Conservation (phyloP, 2,113 vertebrate species). For the Phrynocephalus versicolor region DNA sequence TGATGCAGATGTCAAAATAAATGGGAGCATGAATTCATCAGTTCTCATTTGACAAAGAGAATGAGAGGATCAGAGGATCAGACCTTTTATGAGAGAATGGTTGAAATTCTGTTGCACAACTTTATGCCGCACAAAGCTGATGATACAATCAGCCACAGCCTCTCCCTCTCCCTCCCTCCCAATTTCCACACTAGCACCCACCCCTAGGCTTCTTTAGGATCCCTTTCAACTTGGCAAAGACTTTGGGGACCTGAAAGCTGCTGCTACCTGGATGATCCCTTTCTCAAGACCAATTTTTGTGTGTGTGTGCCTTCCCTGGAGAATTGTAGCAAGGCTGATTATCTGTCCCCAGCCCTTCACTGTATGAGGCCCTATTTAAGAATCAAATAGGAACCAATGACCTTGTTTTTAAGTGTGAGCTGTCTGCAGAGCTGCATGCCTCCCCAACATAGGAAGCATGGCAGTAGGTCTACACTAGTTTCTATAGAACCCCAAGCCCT, state of each 20-base stretch:
- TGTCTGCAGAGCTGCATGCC: neutral
- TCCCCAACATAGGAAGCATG: neutral
- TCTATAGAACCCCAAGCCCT: neutral
- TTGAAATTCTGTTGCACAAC: no score
- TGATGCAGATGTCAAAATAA: slow-evolving; percentile 71
- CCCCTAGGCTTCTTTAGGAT: neutral
- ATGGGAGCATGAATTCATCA: slow-evolving; percentile 79
- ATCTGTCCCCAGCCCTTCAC: no score
- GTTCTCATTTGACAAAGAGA: slow-evolving; percentile 84
- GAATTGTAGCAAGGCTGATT: neutral
- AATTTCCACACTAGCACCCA: neutral
- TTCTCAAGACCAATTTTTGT: neutral
- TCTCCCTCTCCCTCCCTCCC: no score
- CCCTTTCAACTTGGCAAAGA: no score
- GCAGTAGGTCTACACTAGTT: neutral
- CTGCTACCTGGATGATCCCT: no score
- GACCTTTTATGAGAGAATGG: slow-evolving; percentile 84
- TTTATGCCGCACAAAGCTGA: no score
- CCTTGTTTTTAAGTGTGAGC: neutral
- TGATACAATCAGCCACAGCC: neutral
- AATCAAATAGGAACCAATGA: neutral
- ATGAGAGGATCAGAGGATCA: slow-evolving; percentile 73
- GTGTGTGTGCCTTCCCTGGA: neutral
- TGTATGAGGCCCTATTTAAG: no score
- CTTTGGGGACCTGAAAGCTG: no score